Evolutionary conservation across 1,140 invertebrate species (phyloP), one percentile per base, ranked within the genome.

Genomic region (Scaptomyza pallida): DNA sequence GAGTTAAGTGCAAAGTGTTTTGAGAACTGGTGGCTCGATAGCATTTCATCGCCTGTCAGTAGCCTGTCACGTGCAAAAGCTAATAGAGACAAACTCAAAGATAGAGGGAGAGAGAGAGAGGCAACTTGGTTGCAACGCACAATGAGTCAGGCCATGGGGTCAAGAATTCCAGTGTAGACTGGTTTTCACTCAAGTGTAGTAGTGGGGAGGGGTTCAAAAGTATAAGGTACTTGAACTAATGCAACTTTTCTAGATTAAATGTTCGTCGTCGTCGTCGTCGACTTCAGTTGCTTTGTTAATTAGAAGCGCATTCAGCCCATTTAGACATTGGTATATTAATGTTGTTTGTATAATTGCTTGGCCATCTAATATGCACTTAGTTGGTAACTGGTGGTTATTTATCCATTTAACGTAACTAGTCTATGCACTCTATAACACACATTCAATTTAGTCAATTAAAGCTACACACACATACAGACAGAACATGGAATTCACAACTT

Each of bases 301-400:
- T 81, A 76, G 72, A 81, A 62, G 56, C 26, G 47, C 68, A 76
- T 65, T 72, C 56, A 71, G 72, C 41, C 33, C 72, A 59, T 74
- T 65, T 52, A 78, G 23, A 9, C 6, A 30, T 37, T 37, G 33
- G n/a, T 35, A 12, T 35, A 12, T 12, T 12, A 3, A 12, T 35
- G 33, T 8, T 13, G 48, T 62, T 45, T 26, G 72, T 23, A 72
- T 30, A 77, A 77, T 76, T 77, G 68, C 41, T 35, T 40, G 33
- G 37, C 50, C 72, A 75, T 75, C 72, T 68, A 75, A 75, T 75
- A 75, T 75, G 72, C 72, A 78, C 56, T 78, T 74, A 63, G 75
- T 21, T 62, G 41, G 37, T 50, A 72, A 37, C 51, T 55, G 74
- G 56, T 75, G 64, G 52, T 54, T 75, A 65, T 56, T 41, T 75